Evolutionary conservation across 2,888 invertebrate species (phyloP).

Genomic region (Brachypalpus laphriformis): DNA sequence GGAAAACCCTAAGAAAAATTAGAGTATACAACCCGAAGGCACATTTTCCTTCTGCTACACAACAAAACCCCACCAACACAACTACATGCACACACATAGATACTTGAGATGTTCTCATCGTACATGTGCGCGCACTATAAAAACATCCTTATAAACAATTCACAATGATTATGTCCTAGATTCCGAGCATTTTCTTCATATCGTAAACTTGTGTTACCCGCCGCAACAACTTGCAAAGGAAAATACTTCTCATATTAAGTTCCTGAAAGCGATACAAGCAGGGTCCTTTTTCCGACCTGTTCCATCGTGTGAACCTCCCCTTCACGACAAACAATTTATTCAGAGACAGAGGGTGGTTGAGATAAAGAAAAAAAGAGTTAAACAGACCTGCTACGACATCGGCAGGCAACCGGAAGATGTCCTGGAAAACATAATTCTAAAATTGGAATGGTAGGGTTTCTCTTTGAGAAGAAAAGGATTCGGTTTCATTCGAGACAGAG

Average conservation of each 20-base stretch:
- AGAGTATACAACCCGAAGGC: slow-evolving; percentile 33
- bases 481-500: not conserved
- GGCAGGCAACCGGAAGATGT: slow-evolving; percentile 28
- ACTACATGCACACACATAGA: not conserved
- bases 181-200: slow-evolving; percentile 52
- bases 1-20: slow-evolving; percentile 8
- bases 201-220: slow-evolving; percentile 25
- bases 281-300: not conserved
- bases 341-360: slow-evolving; percentile 11
- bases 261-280: slow-evolving; percentile 46
- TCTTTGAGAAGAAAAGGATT: slow-evolving; percentile 9
- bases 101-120: slow-evolving; percentile 29
- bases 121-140: slow-evolving; percentile 47
- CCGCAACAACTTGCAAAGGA: slow-evolving; percentile 46
- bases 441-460: slow-evolving; percentile 28
- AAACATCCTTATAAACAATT: slow-evolving; percentile 63
- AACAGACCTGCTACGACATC: slow-evolving; percentile 27
- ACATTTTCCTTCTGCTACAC: not conserved
- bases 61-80: slow-evolving; percentile 14
- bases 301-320: too few relatives aligned
- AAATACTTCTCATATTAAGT: slow-evolving; percentile 63
- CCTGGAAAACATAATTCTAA: slow-evolving; percentile 35
- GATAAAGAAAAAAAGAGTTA: slow-evolving; percentile 19
- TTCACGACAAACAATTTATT: slow-evolving; percentile 60
- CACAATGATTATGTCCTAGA: slow-evolving; percentile 71